phyloP scores from a whole-genome alignment of 2,888 invertebrate species.

The Uropetala carovei region DNA sequence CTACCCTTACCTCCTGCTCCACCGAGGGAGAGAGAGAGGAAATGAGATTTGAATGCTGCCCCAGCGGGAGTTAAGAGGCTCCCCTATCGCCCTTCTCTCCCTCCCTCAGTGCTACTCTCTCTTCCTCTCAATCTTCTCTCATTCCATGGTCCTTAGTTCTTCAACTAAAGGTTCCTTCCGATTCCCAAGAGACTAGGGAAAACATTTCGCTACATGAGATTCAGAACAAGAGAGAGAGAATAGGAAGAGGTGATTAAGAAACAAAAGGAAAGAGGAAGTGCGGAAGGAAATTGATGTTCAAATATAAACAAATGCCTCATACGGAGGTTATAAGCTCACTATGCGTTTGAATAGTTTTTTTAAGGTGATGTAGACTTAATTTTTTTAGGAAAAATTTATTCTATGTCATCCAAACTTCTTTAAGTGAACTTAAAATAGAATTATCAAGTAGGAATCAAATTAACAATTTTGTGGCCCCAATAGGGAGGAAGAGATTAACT shows the following conservation, averaged over 20 bases:
- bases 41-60: slow-evolving; percentile 69
- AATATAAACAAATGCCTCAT: neutral
- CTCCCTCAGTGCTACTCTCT: neutral
- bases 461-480: too few species aligned
- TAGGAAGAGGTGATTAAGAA: neutral
- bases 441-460: too few species aligned
- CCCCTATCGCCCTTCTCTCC: neutral
- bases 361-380: too few species aligned
- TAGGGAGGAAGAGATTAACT: too few species aligned
- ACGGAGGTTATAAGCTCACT: neutral
- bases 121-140: neutral
- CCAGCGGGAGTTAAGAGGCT: slow-evolving; percentile 66
- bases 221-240: neutral
- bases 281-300: neutral
- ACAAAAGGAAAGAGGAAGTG: neutral
- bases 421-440: too few species aligned
- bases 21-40: slow-evolving; percentile 67
- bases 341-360: too few species aligned
- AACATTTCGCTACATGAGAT: slow-evolving; percentile 28
- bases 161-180: neutral
- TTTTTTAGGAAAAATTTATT: too few species aligned
- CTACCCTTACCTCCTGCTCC: neutral
- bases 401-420: too few species aligned
- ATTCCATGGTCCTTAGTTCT: neutral
- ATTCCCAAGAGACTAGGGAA: neutral